These are phyloP conservation scores for Urocynchramus pylzowi DNA, from an alignment of 2,113 vertebrate species.

Conservation along the genomic window DNA sequence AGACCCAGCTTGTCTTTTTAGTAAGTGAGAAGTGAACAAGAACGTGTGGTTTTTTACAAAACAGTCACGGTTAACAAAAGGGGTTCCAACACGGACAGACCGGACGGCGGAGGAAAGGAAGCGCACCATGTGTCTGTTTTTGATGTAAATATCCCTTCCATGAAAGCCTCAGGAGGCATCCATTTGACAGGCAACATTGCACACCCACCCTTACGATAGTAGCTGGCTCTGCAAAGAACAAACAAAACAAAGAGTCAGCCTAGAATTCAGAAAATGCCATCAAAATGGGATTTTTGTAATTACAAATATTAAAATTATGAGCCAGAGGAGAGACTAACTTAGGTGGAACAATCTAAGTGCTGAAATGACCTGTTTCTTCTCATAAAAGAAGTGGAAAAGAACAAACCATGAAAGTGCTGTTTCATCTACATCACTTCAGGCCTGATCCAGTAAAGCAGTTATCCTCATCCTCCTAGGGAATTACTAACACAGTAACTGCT, in stretches of 20 bases:
- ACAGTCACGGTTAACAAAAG: neutral
- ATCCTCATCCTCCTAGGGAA: neutral
- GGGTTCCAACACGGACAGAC: neutral
- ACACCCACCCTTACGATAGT: constrained; percentile 97
- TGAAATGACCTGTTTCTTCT: neutral
- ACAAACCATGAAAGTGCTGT: neutral
- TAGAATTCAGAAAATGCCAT: neutral
- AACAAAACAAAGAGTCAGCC: neutral
- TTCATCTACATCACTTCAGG: neutral
- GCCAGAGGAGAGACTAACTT: neutral
- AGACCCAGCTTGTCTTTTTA: neutral
- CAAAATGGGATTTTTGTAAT: neutral
- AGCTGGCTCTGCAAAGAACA: constrained; percentile 85
- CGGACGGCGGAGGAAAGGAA: neutral
- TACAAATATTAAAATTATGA: neutral
- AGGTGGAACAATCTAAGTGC: neutral
- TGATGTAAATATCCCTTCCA: constrained; percentile 99
- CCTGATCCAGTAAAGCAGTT: neutral
- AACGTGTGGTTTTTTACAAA: neutral
- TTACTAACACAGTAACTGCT: neutral
- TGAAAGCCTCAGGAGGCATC: constrained; percentile 99
- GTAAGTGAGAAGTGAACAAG: neutral
- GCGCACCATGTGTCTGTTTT: constrained; percentile 97
- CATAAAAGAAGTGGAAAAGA: neutral
- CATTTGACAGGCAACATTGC: constrained; percentile 98